These are phyloP conservation scores for Trogon melanurus DNA, from an alignment of 2,113 vertebrate genomes.

Conservation along the genomic window DNA sequence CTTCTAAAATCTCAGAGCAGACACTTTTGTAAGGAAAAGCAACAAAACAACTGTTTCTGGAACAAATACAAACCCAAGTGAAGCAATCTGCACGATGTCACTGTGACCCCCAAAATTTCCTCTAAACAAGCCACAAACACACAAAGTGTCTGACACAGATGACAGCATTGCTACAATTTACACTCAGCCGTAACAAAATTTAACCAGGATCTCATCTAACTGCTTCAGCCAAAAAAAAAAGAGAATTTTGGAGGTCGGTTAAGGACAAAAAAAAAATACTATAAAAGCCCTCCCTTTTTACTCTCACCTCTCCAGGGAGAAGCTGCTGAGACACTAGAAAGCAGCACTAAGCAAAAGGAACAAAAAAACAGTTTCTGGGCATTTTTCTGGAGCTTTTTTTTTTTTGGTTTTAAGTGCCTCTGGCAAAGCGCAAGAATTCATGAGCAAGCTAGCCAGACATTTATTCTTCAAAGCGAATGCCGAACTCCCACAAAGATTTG, in stretches of 20 bases:
- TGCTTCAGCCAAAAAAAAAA: neutral
- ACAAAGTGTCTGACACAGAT: neutral
- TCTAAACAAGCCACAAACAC: neutral
- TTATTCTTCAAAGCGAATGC: neutral
- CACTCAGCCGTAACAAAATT: neutral
- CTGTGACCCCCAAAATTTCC: neutral
- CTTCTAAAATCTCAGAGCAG: neutral
- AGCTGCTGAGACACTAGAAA: neutral
- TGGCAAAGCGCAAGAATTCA: neutral
- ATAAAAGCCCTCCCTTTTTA: neutral
- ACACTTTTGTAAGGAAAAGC: neutral
- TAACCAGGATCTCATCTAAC: neutral
- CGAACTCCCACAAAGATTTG: conserved; percentile 42
- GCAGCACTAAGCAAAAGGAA: neutral
- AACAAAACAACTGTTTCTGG: neutral
- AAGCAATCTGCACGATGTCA: neutral
- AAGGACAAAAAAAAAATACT: neutral
- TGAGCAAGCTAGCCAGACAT: neutral
- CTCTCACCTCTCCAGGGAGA: neutral
- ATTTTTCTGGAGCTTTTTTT: neutral
- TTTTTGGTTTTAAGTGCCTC: neutral
- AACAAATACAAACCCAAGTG: neutral
- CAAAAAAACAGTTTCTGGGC: neutral
- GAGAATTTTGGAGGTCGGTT: neutral
- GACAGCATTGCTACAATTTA: neutral